Conservation (phyloP, 2,113 vertebrate genomes). For the Tympanuchus pallidicinctus region DNA sequence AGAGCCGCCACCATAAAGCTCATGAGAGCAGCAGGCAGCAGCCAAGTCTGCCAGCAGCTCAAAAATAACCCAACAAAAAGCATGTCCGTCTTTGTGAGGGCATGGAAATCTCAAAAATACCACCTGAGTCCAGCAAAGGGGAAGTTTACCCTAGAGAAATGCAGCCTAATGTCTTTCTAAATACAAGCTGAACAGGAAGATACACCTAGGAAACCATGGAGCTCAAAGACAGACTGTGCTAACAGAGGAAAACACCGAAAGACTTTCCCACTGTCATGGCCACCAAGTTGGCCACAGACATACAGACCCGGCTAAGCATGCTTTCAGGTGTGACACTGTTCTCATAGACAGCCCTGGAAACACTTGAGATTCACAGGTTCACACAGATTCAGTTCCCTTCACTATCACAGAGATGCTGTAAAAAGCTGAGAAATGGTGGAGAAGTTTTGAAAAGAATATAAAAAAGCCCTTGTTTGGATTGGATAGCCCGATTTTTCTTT, state of each 20-base stretch:
- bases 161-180: not conserved
- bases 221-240: not conserved
- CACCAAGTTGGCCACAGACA: not conserved
- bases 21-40: not conserved
- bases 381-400: not conserved
- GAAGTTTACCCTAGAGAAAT: not conserved
- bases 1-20: rapidly evolving
- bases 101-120: not conserved
- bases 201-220: not conserved
- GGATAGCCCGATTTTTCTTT: not conserved
- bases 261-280: not conserved
- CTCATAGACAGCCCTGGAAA: not conserved
- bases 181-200: not conserved
- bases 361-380: not conserved
- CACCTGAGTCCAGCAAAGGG: not conserved
- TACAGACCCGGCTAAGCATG: not conserved
- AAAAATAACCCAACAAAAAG: not conserved
- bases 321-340: not conserved
- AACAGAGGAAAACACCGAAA: not conserved
- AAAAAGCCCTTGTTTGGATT: not conserved
- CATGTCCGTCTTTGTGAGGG: not conserved
- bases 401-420: not conserved
- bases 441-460: not conserved
- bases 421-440: not conserved
- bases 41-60: not conserved